Conservation (phyloP, 1,140 invertebrate genomes). For the Euglossa dilemma region DNA sequence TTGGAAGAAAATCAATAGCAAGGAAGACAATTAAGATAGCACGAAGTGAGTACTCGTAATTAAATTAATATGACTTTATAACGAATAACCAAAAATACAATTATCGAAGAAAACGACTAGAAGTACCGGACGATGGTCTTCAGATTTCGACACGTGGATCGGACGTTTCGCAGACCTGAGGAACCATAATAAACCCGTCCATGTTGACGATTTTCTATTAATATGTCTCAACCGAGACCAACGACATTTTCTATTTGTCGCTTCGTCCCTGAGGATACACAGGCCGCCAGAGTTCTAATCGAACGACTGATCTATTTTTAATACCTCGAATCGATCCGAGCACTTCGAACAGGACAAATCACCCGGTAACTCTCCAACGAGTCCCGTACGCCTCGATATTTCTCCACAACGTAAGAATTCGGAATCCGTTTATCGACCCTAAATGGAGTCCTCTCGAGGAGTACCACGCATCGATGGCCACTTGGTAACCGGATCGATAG, state of each 20-base stretch:
- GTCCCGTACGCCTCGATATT: not conserved
- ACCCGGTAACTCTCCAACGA: not conserved
- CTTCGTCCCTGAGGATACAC: not conserved
- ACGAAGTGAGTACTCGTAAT: too few species aligned
- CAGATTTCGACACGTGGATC: not conserved
- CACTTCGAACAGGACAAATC: not conserved
- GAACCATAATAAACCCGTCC: slow-evolving; percentile 16
- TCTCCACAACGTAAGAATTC: not conserved
- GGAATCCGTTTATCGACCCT: not conserved
- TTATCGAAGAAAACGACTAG: not conserved
- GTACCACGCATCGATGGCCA: too few species aligned
- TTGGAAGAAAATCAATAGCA: too few species aligned
- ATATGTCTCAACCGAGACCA: slow-evolving; percentile 4
- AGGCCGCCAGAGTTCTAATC: not conserved
- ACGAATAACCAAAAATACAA: too few species aligned
- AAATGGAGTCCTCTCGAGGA: not conserved
- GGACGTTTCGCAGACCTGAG: not conserved
- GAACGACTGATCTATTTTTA: slow-evolving; percentile 18
- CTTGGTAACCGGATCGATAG: not conserved
- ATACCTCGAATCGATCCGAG: not conserved
- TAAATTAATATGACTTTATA: too few species aligned
- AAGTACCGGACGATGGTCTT: not conserved
- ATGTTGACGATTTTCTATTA: slow-evolving; percentile 30
- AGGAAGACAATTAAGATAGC: too few species aligned
- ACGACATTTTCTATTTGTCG: not conserved